Conservation (phyloP, 2,888 invertebrate species). For the Microchrysa polita region DNA sequence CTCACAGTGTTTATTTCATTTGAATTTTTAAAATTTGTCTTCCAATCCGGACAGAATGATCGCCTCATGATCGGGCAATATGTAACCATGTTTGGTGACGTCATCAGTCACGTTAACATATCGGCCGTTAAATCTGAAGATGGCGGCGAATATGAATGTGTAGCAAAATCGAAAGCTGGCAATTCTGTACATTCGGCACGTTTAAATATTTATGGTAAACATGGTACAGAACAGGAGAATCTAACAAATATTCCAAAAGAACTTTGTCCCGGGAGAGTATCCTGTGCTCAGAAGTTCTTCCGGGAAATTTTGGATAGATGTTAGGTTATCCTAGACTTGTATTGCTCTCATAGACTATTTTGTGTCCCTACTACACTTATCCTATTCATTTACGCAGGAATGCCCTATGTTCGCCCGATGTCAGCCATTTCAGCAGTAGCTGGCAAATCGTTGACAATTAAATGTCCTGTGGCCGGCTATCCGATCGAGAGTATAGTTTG, state of each 20-base stretch:
- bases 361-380: background rate
- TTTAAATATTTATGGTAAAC: conserved; percentile 83
- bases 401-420: conserved; percentile 86
- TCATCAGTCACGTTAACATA: conserved; percentile 91
- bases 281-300: too few species aligned
- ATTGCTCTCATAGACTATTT: background rate
- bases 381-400: conserved; percentile 63
- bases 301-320: background rate
- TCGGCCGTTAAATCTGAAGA: conserved; percentile 87
- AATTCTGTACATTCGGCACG: conserved; percentile 82
- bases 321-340: background rate
- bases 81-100: conserved; percentile 89
- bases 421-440: conserved; percentile 85
- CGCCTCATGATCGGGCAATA: conserved; percentile 90
- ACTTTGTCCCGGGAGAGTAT: too few species aligned
- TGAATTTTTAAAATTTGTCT: background rate
- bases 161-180: conserved; percentile 82
- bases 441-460: conserved; percentile 80
- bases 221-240: too few species aligned
- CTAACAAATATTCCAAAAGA: too few species aligned
- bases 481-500: conserved; percentile 86
- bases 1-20: background rate
- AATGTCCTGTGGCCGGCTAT: conserved; percentile 90
- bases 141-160: conserved; percentile 88
- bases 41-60: conserved; percentile 62